A percentile compares a stretch with the other conserved stretches of the same genome.
Conservation (phyloP, 1,140 invertebrate genomes). For the Temnothorax longispinosus region DNA sequence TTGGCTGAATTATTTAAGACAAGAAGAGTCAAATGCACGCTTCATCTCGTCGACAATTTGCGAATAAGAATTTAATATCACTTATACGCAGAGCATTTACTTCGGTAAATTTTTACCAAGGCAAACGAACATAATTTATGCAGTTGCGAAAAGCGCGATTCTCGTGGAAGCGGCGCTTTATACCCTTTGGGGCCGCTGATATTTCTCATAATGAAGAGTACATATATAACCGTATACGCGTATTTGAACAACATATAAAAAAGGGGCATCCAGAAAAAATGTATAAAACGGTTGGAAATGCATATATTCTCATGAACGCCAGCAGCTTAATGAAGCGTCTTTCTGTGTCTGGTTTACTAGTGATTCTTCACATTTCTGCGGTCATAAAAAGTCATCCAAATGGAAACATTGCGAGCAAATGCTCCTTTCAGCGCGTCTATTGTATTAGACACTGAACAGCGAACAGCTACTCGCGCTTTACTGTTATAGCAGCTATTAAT, state of each 20-base stretch:
- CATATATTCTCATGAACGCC: slow-evolving; percentile 14
- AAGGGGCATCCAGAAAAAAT: background rate
- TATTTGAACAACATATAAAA: slow-evolving; percentile 53
- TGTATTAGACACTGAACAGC: background rate
- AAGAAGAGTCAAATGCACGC: background rate
- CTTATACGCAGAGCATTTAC: background rate
- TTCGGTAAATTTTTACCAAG: slow-evolving; percentile 33
- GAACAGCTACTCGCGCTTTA: background rate
- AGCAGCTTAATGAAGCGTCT: slow-evolving; percentile 53
- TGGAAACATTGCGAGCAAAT: slow-evolving; percentile 5
- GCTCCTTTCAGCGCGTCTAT: background rate
- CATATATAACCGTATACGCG: slow-evolving; percentile 14
- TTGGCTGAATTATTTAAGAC: slow-evolving; percentile 18
- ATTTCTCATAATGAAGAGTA: slow-evolving; percentile 56
- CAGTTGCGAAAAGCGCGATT: slow-evolving; percentile 33
- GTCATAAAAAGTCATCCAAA: slow-evolving; percentile 12
- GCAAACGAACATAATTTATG: slow-evolving; percentile 31
- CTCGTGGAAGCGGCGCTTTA: slow-evolving; percentile 30
- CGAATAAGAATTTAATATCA: slow-evolving; percentile 30
- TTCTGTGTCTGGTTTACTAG: slow-evolving; percentile 42
- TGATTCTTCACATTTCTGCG: slow-evolving; percentile 6
- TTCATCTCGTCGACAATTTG: slow-evolving; percentile 11
- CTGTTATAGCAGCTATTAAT: slow-evolving; percentile 1
- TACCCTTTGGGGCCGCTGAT: slow-evolving; percentile 38
- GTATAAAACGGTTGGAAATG: slow-evolving; percentile 23